Evolutionary conservation across 2,113 vertebrate genomes (phyloP).

Genomic region (Trichechus manatus): DNA sequence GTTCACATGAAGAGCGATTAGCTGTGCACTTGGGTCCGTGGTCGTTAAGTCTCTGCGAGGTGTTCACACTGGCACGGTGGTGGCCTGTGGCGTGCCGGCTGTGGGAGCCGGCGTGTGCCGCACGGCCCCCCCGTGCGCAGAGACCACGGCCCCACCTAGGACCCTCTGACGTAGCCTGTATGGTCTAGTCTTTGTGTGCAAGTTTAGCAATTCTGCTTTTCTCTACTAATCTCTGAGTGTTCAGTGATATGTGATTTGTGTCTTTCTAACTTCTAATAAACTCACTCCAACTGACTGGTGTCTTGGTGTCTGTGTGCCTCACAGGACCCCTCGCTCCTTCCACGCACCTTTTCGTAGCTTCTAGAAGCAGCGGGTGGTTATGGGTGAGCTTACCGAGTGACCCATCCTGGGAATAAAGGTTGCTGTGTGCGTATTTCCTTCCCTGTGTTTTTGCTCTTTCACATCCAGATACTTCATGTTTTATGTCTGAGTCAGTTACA

Average conservation of each 20-base stretch:
- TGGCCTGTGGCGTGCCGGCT: constrained; percentile 26
- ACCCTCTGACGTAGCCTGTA: constrained; percentile 84
- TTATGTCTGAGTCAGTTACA: too few species aligned
- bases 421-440: not conserved
- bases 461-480: not conserved
- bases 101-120: too few species aligned
- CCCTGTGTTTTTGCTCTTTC: not conserved
- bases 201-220: constrained; percentile 88
- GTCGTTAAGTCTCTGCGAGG: constrained; percentile 85
- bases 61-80: constrained; percentile 86
- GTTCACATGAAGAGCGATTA: constrained; percentile 82
- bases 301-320: constrained; percentile 90
- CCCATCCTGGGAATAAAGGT: constrained; percentile 29
- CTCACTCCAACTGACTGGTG: constrained; percentile 94
- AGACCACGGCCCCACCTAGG: constrained; percentile 81
- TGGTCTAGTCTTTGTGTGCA: constrained; percentile 89
- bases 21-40: constrained; percentile 85
- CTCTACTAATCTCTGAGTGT: constrained; percentile 93
- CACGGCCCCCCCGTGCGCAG: not conserved
- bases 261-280: constrained; percentile 99
- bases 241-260: constrained; percentile 94
- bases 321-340: constrained; percentile 69
- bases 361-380: constrained; percentile 1
- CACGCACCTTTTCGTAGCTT: constrained; percentile 50
- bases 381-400: constrained; percentile 72